Base-by-base conservation (phyloP, 2,113 vertebrate genomes). In the Ceyx melanurus region DNA sequence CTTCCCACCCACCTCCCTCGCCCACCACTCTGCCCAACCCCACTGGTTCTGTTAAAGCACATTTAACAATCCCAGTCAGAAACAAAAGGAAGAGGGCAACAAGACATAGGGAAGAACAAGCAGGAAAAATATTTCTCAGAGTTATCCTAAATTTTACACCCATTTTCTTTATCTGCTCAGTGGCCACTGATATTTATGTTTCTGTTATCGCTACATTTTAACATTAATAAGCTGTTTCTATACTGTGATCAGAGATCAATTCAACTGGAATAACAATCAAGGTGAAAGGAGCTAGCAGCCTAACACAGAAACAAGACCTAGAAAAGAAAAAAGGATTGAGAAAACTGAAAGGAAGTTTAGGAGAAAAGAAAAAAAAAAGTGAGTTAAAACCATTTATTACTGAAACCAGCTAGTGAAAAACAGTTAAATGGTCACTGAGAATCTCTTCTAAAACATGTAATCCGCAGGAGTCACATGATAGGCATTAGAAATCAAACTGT, bases 401-500 rank as follows among this genome's bases (percentile, higher is more conserved):
- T 71, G 28, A 10, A 37, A 71, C 11, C 42, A 91, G 72, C 23
- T 37, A 45, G 48, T 37, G 33, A 45, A 82, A 76, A 92, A 17
- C 68, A 64, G 11, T 11, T 12, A 45, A 86, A 71, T 10, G 33
- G 43, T 82, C 40, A 64, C 64, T 54, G 68, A 60, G 50, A 87
- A 68, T 78, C 71, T 73, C 8, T 76, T 43, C 73, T 84, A 91
- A 89, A 92, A 93, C 61, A 46, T 19, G 17, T 90, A 77, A 95
- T 78, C 72, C 68, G 71, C 14, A 35, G 57, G 37, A 74, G 58
- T 77, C 90, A 71, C 42, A 50, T 12, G 87, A 71, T 4, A 67
- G 57, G 76, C 78, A 87, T 71, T 45, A 95, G 72, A 95, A 96
- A 88, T 46, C 90, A 93, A 95, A 92, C 68, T 53, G 67, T 29